Conservation (phyloP, 2,888 invertebrate genomes). For the Plebejus argus region DNA sequence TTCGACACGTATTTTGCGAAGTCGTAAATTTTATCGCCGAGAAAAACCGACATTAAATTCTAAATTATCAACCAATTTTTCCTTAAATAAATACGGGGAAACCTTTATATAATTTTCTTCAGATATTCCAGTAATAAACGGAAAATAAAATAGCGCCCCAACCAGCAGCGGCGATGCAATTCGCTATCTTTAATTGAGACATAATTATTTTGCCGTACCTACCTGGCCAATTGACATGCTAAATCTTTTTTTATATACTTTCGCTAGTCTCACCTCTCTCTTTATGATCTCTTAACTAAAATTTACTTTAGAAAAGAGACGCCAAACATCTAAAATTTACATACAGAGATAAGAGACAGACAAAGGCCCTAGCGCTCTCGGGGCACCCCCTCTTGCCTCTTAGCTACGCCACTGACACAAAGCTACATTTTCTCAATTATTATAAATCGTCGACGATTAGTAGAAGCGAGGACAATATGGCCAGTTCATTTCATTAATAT, state of each 20-base stretch:
- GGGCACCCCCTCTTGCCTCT: not conserved
- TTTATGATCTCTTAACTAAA: too few relatives aligned
- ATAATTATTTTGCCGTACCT: not conserved
- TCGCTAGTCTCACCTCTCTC: too few relatives aligned
- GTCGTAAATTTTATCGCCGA: conserved; percentile 12
- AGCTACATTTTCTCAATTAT: conserved; percentile 24
- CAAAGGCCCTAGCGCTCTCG: not conserved
- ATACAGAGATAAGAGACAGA: not conserved
- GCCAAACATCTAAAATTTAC: not conserved
- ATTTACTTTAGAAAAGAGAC: too few relatives aligned
- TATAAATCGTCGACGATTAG: not conserved
- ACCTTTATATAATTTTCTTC: not conserved
- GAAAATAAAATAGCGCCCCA: not conserved
- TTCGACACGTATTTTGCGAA: not conserved
- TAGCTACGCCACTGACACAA: not conserved
- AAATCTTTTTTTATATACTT: not conserved
- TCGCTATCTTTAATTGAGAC: too few relatives aligned
- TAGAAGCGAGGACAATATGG: conserved; percentile 23
- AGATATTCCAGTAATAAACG: not conserved
- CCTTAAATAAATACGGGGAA: not conserved
- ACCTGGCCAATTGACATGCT: not conserved
- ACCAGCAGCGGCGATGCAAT: not conserved
- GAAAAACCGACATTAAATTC: not conserved
- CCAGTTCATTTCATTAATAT: conserved; percentile 31
- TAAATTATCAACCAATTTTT: not conserved